Base-by-base conservation (phyloP, 2,797 vertebrate genomes). In the Phalanger gymnotis region DNA sequence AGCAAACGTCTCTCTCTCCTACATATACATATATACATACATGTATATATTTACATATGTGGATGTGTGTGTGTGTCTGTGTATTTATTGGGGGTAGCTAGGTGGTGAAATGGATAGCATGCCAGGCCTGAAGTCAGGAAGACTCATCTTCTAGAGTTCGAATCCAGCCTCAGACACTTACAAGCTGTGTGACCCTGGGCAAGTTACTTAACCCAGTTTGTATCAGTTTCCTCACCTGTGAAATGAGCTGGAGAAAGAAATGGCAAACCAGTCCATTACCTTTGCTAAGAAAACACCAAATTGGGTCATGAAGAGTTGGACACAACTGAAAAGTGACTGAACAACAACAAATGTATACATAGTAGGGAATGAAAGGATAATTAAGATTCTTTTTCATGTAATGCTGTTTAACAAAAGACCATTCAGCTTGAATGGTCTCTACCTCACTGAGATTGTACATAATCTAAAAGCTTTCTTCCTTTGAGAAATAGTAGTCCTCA, bases 381-480 rank as follows among this genome's bases (percentile, higher is more conserved):
- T 66, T 51, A 96, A 51, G 61, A 53, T 57, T 13, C 22, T 28
- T 52, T 53, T 66, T n/a, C 11, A 54, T n/a, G 2, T 13, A 27
- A 53, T 66, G 19, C 3, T 61, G 0, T 22, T 34, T 53, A 19
- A 51, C 40, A 87, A 87, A 87, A 87, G 22, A 87, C 31, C 11
- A 25, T 87, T 47, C 25, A 12, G 12, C 22, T 47, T 47, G 0
- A 87, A 87, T 51, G 51, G 9, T 51, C 22, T 87, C 73, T 87
- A 27, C 9, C 40, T 47, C 40, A 47, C 16, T 81, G 40, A 51
- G 9, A 51, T 11, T 4, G 0, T 12, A 12, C 34, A 54, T 57
- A 94, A 90, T 27, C 40, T 30, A 94, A 94, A 92, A 30, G 55
- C 91, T 40, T 90, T 93, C 92, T 81, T 6, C 22, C 9, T 90